Base-by-base conservation (phyloP, 2,113 vertebrate species). In the Chloebia gouldiae region DNA sequence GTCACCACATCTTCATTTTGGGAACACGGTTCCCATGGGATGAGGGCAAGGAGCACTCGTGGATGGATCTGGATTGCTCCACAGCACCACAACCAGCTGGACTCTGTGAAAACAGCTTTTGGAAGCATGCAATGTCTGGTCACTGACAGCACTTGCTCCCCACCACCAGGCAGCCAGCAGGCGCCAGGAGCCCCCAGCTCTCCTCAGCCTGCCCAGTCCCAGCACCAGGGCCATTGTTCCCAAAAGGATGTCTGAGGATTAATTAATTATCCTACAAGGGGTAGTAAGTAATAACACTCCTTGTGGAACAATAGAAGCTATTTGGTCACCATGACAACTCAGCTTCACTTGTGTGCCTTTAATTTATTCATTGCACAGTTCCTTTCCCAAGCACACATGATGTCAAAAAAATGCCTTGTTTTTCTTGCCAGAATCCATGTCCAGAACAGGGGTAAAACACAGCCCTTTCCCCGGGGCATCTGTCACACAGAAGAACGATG, bases 261-360 rank as follows among this genome's bases (percentile, higher is more conserved):
- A 93, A 97, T 96, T 96, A 97, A 96, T 96, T 91, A 95, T 96
- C 95, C 81, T 90, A 93, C 86, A 90, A 95, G 91, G 96, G 94
- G 78, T 81, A 95, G 86, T 97, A 97, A 97, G 93, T 94, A 96
- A 92, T 94, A 96, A 93, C 82, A 86, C 92, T 96, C 81, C 35
- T 92, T 50, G 81, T 85, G 83, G 93, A 96, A 96, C 96, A 92
- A 96, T 90, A 86, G 90, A 94, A 95, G 91, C 88, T 92, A 95
- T 92, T 86, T 88, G 79, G 92, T 96, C 84, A 4, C 69, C 95
- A 88, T 88, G 90, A 64, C 95, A 91, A 96, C 75, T 3, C 68
- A 60, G 88, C 86, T 93, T 89, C 79, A 84, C 92, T 96, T 96
- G 65, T 81, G 77, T 81, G 86, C 91, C 73, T 96, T 93, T 96